Base-by-base conservation (phyloP, 2,797 vertebrate genomes). In the Sciurus vulgaris region DNA sequence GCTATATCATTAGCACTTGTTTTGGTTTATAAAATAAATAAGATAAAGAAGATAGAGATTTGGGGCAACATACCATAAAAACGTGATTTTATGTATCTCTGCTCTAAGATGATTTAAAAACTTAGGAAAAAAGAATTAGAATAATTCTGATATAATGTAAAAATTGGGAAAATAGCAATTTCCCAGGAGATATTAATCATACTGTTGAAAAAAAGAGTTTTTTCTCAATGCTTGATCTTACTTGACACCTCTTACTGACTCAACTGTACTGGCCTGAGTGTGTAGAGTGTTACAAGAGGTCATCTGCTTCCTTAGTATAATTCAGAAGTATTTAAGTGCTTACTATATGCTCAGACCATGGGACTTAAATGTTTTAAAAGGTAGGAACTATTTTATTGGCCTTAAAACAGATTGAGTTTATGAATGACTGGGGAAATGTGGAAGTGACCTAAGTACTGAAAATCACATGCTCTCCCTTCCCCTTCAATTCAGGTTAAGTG, bases 211-310 rank as follows among this genome's bases (percentile, higher is more conserved):
- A 84, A 74, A 10, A 65, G 1, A 28, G 54, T 56, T 56, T 86
- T 94, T 94, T 88, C 51, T 77, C 33, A 67, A 82, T 33, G 69
- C 20, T 69, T 69, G 81, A 87, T 91, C 9, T 94, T 95, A 56
- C 30, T 84, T 73, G 20, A 88, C 49, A 59, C 8, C 4, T 86
- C 14, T 56, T 72, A 72, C 26, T 89, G 67, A 89, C 8, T 10
- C 17, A 67, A n/a, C 13, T 56, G 1, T 38, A 84, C 9, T 59
- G 18, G 15, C 73, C 77, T 76, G n/a, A 89, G 15, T 47, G 69
- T 51, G 38, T 95, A 90, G 6, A 7, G 2, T 65, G 2, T 20
- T 83, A 56, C 24, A 83, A 72, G 61, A 70, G n/a, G 7, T 30
- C 54, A 65, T 76, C 1, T 61, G 9, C 10, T 92, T 82, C 30